These are phyloP conservation scores for Clepsis dumicolana DNA, from an alignment of 2,888 invertebrate species.

Conservation along the genomic window DNA sequence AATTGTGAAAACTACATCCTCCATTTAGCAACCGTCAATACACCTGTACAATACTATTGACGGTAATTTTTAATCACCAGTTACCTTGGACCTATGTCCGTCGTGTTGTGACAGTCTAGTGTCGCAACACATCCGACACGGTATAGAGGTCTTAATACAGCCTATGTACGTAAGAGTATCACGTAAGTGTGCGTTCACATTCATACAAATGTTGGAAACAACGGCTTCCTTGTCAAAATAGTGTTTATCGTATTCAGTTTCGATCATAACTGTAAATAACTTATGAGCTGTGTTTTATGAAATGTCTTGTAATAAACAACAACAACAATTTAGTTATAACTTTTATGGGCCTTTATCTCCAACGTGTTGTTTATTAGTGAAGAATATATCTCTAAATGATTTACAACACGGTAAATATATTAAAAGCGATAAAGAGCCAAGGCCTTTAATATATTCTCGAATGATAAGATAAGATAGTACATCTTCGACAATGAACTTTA, in stretches of 20 bases:
- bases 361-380: not conserved
- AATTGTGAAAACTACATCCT: constrained; percentile 4
- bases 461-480: constrained; percentile 42
- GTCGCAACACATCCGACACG: constrained; percentile 17
- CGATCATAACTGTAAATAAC: not conserved
- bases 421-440: constrained; percentile 30
- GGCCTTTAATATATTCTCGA: constrained; percentile 39
- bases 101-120: constrained; percentile 4
- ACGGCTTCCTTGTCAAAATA: not conserved
- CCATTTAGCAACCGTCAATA: not conserved
- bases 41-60: not conserved
- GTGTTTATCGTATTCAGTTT: not conserved
- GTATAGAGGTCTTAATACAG: constrained; percentile 6
- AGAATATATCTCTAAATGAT: constrained; percentile 14
- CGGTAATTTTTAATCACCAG: constrained; percentile 8
- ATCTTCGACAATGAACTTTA: constrained; percentile 42
- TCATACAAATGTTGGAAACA: not conserved
- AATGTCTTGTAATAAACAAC: not conserved
- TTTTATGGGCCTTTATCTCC: not conserved
- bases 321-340: not conserved
- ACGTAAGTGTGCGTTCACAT: not conserved
- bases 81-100: constrained; percentile 15
- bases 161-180: not conserved
- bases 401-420: constrained; percentile 39
- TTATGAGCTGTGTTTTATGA: not conserved